Base-by-base conservation (phyloP, 1,140 invertebrate species). In the Drosophila subobscura region DNA sequence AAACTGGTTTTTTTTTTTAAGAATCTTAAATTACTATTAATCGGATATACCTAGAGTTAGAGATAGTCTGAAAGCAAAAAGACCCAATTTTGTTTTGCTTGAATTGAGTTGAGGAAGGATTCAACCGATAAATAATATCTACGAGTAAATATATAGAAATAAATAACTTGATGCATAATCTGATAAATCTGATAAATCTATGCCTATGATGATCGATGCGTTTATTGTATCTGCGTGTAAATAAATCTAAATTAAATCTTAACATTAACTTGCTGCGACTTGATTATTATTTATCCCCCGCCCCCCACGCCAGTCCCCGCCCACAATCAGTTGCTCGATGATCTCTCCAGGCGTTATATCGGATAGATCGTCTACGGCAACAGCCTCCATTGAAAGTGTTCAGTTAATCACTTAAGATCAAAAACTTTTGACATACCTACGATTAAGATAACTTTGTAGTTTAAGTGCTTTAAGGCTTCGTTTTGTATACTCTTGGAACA, bases 181-280 rank as follows among this genome's bases (percentile, higher is more conserved):
- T 20, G 25, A 37, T 58, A 42, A 53, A 37, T 20, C 16, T 37
- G 16, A 53, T 14, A 57, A 10, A 57, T 42, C 44, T 51, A 73
- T 49, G 33, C 44, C 51, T 76, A 76, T 75, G 72, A 74, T 75
- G 51, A 68, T 51, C 61, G 61, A 75, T 77, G 72, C 83, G 78
- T 86, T 86, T 88, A 86, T 83, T 86, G 84, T 88, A 88, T 79
- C 75, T 86, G 81, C 73, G 68, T 85, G 83, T 86, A 86, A 86
- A 86, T 86, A 86, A 86, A 86, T 88, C 88, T 77, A 74, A 88
- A 81, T 81, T 86, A 75, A 86, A 71, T 77, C 54, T 64, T 75
- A 86, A 74, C 78, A 59, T 72, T 83, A 68, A 68, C 53, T 67
- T 55, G 67, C 72, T 72, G 58, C 78, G 74, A 70, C 76, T 65